A percentile compares a stretch with the other conserved stretches of the same genome.
phyloP scores from a whole-genome alignment of 2,797 vertebrate species.

The Enteromius mattozi region DNA sequence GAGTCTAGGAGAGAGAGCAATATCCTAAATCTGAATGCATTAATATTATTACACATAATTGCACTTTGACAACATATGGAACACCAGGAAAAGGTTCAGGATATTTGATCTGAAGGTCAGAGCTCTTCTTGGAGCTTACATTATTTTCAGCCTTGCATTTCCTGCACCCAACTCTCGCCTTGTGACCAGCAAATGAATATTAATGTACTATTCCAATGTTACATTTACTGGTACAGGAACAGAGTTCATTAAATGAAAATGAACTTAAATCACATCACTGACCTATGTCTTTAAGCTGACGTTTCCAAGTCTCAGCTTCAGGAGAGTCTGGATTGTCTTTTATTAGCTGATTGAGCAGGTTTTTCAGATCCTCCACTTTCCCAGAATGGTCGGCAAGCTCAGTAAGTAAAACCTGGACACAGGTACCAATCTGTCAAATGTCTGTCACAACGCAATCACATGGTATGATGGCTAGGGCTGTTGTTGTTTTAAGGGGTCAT shows the following conservation, averaged over 20 bases:
- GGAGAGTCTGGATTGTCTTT: constrained; percentile 89
- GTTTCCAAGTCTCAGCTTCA: constrained; percentile 89
- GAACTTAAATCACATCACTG: constrained; percentile 61
- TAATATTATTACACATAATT: too few relatives aligned
- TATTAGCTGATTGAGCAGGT: constrained; percentile 85
- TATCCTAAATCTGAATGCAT: neutral
- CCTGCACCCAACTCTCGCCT: constrained; percentile 26
- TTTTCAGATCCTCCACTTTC: constrained; percentile 91
- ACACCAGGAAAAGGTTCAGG: neutral
- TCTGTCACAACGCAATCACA: constrained; percentile 20
- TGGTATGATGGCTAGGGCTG: neutral
- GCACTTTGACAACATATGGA: constrained; percentile 34
- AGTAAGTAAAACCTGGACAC: constrained; percentile 85
- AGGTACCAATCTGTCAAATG: neutral
- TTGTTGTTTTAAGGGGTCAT: neutral
- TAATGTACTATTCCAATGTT: neutral
- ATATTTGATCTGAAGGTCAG: constrained; percentile 24
- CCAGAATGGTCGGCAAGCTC: constrained; percentile 90
- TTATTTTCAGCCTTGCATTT: constrained; percentile 17
- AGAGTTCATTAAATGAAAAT: neutral
- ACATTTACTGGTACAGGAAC: neutral
- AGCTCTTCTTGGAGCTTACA: constrained; percentile 30
- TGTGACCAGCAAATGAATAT: constrained; percentile 21
- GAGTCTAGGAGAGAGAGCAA: constrained; percentile 76
- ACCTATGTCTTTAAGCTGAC: constrained; percentile 93